phyloP scores from a whole-genome alignment of 2,113 vertebrate genomes.

The Oreochromis niloticus region DNA sequence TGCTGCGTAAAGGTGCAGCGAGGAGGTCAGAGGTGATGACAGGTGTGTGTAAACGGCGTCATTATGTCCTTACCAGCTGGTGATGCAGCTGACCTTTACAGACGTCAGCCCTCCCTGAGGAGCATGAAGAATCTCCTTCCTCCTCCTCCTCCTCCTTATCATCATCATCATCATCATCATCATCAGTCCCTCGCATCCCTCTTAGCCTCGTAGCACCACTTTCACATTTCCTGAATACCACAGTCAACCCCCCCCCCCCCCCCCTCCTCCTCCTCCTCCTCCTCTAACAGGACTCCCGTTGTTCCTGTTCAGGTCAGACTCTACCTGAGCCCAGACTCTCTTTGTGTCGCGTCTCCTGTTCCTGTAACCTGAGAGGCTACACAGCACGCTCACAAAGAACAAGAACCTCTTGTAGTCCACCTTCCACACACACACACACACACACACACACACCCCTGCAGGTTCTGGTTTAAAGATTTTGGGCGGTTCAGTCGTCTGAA shows the following conservation, averaged over 20 bases:
- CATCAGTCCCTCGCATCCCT: not conserved
- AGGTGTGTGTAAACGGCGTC: not conserved
- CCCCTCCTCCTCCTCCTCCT: accelerated
- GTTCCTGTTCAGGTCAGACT: constrained; percentile 31
- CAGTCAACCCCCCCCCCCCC: not conserved
- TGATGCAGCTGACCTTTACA: not conserved
- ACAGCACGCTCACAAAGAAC: not conserved
- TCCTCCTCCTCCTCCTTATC: too few relatives aligned
- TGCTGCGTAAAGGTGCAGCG: not conserved
- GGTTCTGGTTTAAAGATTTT: not conserved
- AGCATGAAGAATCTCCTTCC: not conserved
- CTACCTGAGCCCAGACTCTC: constrained; percentile 35
- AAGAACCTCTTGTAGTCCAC: constrained; percentile 12
- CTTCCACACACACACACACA: not conserved
- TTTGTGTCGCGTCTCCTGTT: constrained; percentile 47
- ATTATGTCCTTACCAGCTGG: not conserved
- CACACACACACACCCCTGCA: not conserved
- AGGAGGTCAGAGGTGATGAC: not conserved
- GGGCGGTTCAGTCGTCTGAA: not conserved
- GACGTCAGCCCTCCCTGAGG: not conserved
- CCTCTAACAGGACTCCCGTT: constrained; percentile 25
- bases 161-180: accelerated
- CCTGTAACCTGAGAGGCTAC: constrained; percentile 36
- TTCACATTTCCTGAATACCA: not conserved
- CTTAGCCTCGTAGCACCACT: not conserved